These are phyloP conservation scores for Cercopithecus hamlyni DNA, from an alignment of 2,797 vertebrate genomes.

Conservation along the genomic window DNA sequence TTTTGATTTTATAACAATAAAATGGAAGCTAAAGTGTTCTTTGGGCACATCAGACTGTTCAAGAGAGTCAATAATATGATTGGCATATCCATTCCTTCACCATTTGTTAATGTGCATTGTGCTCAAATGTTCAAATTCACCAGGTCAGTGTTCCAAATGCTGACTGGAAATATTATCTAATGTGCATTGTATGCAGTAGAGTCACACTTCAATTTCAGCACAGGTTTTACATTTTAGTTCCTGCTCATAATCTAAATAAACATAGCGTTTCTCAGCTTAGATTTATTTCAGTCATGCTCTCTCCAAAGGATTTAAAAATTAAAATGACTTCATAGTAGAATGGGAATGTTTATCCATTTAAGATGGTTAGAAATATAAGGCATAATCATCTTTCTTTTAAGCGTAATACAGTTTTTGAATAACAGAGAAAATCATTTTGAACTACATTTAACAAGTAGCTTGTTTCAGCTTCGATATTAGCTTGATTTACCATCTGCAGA, in stretches of 20 bases:
- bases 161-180: slow-evolving; percentile 75
- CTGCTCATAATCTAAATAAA: slow-evolving; percentile 81
- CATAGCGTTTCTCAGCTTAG: slow-evolving; percentile 69
- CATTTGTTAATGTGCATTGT: slow-evolving; percentile 45
- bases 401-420: slow-evolving; percentile 82
- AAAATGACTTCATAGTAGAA: slow-evolving; percentile 80
- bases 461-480: slow-evolving; percentile 89
- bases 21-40: slow-evolving; percentile 45
- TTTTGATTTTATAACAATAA: background rate
- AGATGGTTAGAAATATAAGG: slow-evolving; percentile 82
- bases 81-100: slow-evolving; percentile 11
- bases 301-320: slow-evolving; percentile 83
- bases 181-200: slow-evolving; percentile 62
- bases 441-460: slow-evolving; percentile 90
- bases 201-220: slow-evolving; percentile 69
- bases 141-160: slow-evolving; percentile 71
- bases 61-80: slow-evolving; percentile 57
- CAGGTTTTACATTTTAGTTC: slow-evolving; percentile 69
- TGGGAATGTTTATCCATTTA: slow-evolving; percentile 84
- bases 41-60: background rate
- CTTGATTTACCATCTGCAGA: slow-evolving; percentile 93
- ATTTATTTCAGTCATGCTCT: slow-evolving; percentile 75
- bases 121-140: slow-evolving; percentile 64
- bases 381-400: slow-evolving; percentile 83
- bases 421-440: slow-evolving; percentile 85